Evolutionary conservation across 1,140 invertebrate genomes (phyloP), one percentile per base, ranked within the genome.

Genomic region (Phocides pigmalion): DNA sequence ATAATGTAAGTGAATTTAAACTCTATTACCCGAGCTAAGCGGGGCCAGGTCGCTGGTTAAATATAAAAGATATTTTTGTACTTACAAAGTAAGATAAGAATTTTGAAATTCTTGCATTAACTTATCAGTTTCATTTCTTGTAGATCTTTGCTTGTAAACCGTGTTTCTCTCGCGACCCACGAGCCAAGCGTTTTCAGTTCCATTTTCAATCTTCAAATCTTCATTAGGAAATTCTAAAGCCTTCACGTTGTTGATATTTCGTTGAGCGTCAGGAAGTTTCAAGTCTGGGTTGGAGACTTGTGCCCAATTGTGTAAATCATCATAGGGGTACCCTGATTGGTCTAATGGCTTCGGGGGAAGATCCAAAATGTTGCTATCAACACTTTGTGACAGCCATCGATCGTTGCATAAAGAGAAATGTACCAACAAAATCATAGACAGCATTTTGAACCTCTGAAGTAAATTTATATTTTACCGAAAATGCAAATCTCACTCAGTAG

Each of bases 321-420:
- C 37, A 17, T 56, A 56, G 20, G 53, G 53, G n/a, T 56, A 56
- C 0, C 37, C 53, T 25, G 53, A 39, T 11, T n/a, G n/a, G n/a
- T 56, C 9, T 0, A 19, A 8, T 28, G 39, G 14, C 5, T 0
- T 1, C 8, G 20, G 39, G n/a, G 12, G 42, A 20, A 16, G 16
- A 15, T 44, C 3, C 1, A 14, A 9, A 4, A 16, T 20, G 0
- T 56, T 19, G 32, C 3, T 17, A 9, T n/a, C n/a, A n/a, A n/a
- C n/a, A n/a, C 9, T 56, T 28, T 28, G 53, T 11, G 44, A 15
- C 4, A 39, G 53, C 53, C 53, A 56, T 8, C 44, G 53, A 11
- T 14, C 54, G 15, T 32, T 11, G 22, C 41, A 46, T 28, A 58
- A 11, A 17, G 54, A 58, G 5, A 58, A 16, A 25, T 44, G 54